Conservation (phyloP, 1,140 invertebrate species). For the Marisa cornuarietis region DNA sequence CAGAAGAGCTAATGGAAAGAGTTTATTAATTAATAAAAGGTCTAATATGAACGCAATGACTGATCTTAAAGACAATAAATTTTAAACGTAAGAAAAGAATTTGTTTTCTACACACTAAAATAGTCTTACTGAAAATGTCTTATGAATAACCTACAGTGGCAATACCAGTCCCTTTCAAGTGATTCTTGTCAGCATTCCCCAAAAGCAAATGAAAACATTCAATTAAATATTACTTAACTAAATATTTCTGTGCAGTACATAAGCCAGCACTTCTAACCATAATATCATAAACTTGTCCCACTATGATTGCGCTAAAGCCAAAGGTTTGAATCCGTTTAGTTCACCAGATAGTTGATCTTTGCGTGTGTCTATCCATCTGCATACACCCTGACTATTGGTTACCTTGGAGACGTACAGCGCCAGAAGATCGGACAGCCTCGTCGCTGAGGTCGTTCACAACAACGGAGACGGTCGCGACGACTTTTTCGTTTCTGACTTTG, state of each 20-base stretch:
- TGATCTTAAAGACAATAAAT: too few relatives aligned
- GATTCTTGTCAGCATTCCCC: too few relatives aligned
- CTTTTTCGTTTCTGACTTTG: constrained; percentile 59
- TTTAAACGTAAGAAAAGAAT: too few relatives aligned
- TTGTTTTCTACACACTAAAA: too few relatives aligned
- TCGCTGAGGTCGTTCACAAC: constrained; percentile 93
- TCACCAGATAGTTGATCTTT: too few relatives aligned
- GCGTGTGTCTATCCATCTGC: background rate
- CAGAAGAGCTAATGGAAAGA: too few relatives aligned
- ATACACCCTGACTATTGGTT: constrained; percentile 67
- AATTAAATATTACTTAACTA: background rate
- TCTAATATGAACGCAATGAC: too few relatives aligned
- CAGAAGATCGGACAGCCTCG: constrained; percentile 94
- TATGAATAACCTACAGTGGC: too few relatives aligned
- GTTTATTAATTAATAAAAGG: too few relatives aligned
- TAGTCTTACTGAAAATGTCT: too few relatives aligned
- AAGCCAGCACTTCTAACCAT: background rate
- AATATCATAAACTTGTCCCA: background rate
- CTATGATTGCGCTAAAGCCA: background rate
- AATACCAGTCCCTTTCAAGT: too few relatives aligned
- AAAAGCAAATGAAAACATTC: background rate
- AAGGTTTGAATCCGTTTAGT: background rate
- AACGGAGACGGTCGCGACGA: constrained; percentile 85
- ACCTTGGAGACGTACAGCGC: constrained; percentile 88
- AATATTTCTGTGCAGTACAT: background rate